Conservation (phyloP, 2,888 invertebrate species). For the Harpalus rubripes region DNA sequence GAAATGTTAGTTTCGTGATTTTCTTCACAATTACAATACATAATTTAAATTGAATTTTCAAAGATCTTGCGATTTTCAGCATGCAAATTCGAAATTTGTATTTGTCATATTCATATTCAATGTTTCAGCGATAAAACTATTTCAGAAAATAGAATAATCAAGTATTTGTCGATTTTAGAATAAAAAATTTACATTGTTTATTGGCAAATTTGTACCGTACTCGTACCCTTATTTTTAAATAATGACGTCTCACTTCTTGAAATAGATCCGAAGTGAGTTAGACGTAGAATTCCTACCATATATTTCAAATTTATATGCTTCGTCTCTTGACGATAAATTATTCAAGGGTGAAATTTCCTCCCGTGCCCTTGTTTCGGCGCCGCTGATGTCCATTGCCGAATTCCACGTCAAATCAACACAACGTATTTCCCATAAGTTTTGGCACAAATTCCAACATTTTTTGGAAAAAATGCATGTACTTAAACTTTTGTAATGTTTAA, state of each 20-base stretch:
- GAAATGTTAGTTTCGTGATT: neutral
- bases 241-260: neutral
- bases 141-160: neutral
- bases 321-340: slow-evolving; percentile 12
- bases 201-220: neutral
- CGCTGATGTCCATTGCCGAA: neutral
- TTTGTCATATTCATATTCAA: neutral
- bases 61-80: neutral
- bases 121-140: neutral
- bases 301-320: slow-evolving; percentile 30
- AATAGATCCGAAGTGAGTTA: slow-evolving; percentile 19
- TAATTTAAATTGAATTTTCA: neutral
- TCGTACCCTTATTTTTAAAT: slow-evolving; percentile 24
- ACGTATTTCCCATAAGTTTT: too few species aligned
- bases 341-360: slow-evolving; percentile 42
- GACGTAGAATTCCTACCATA: slow-evolving; percentile 18
- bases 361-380: slow-evolving; percentile 35
- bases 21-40: neutral
- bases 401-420: neutral
- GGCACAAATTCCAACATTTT: too few species aligned
- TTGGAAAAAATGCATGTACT: too few species aligned
- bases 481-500: too few species aligned
- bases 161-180: neutral
- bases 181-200: neutral
- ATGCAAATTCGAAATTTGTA: neutral